Percentiles rank a stretch among this genome's conserved stretches.
Conservation (phyloP, 2,888 invertebrate genomes). For the Dusona sp. region DNA sequence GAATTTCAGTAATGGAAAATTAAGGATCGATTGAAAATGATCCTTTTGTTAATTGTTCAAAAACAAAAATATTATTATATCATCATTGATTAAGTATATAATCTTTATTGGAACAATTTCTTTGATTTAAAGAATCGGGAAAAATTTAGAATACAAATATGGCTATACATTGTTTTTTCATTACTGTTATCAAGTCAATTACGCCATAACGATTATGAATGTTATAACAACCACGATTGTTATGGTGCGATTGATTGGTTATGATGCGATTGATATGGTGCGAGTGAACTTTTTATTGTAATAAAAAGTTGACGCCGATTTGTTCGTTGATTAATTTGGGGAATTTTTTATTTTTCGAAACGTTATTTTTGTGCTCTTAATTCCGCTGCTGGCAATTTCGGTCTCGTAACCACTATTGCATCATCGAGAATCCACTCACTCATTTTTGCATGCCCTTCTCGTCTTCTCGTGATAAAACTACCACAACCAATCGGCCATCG, state of each 20-base stretch:
- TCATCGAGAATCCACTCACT: conserved; percentile 15
- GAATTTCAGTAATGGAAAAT: too few relatives aligned
- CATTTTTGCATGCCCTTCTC: conserved; percentile 43
- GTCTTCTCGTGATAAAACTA: conserved; percentile 62
- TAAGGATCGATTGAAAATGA: too few relatives aligned
- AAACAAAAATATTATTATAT: neutral
- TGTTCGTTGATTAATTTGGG: neutral
- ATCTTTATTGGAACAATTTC: neutral
- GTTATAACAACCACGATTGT: too few relatives aligned
- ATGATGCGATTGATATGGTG: too few relatives aligned
- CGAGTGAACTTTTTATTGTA: too few relatives aligned
- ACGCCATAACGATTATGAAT: too few relatives aligned
- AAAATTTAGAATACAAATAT: too few relatives aligned
- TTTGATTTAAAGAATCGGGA: too few relatives aligned
- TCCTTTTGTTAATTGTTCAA: neutral
- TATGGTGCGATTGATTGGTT: too few relatives aligned
- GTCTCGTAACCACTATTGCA: conserved; percentile 18
- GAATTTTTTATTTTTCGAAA: neutral
- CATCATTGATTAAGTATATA: neutral
- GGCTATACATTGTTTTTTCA: too few relatives aligned
- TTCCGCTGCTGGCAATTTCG: conserved; percentile 25
- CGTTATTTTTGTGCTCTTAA: neutral
- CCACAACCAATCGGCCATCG: conserved; percentile 65
- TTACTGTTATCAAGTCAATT: too few relatives aligned
- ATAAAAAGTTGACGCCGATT: neutral